Conservation (phyloP, 2,113 vertebrate species). For the Callipepla squamata region DNA sequence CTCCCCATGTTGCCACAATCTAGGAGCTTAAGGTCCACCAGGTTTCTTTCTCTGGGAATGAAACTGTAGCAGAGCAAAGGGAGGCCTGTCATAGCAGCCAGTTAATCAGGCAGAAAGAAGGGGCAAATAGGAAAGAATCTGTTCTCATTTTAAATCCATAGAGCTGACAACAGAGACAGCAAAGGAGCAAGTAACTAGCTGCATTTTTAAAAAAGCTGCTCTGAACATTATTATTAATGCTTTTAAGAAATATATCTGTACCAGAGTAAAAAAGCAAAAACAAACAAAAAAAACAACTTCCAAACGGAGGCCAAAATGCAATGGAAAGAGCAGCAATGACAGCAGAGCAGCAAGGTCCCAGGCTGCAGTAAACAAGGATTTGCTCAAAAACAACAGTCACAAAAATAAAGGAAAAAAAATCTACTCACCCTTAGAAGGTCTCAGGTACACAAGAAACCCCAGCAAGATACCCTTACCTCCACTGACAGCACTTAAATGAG, state of each 20-base stretch:
- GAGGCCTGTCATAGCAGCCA: neutral
- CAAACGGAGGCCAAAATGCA: neutral
- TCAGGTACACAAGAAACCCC: too few relatives aligned
- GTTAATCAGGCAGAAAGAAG: slow-evolving; percentile 8
- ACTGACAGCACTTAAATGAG: too few relatives aligned
- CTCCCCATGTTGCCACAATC: neutral
- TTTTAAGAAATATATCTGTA: neutral
- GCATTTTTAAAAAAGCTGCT: neutral
- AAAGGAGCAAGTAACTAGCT: neutral
- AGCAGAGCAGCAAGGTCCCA: too few relatives aligned
- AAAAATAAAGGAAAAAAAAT: too few relatives aligned
- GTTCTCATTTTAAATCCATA: neutral
- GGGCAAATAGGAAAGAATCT: neutral
- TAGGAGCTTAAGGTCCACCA: neutral
- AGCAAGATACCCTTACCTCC: too few relatives aligned
- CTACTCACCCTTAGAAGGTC: too few relatives aligned
- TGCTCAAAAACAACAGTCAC: too few relatives aligned
- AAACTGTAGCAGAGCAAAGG: neutral
- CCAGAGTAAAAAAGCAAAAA: neutral
- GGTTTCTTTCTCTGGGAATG: neutral
- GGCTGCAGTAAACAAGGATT: too few relatives aligned
- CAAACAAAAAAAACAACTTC: neutral
- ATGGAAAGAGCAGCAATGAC: too few relatives aligned
- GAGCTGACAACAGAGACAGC: neutral
- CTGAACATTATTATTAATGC: neutral